Evolutionary conservation across 2,113 vertebrate genomes (phyloP).

Genomic region (Oncorhynchus kisutch): DNA sequence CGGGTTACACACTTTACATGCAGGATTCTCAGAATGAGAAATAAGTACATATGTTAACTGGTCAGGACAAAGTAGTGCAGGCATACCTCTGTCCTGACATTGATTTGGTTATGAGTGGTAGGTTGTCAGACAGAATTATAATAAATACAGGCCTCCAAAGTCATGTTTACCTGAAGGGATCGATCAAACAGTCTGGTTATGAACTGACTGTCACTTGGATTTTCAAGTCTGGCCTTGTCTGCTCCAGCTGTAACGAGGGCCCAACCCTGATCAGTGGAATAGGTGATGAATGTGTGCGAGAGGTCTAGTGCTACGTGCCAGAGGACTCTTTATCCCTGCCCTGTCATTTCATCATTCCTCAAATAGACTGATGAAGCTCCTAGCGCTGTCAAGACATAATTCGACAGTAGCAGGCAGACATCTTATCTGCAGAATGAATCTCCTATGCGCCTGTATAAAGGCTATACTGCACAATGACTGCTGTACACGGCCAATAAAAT

Average conservation of each 20-base stretch:
- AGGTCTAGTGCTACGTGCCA: conserved; percentile 35
- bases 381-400: background rate
- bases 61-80: too few relatives aligned
- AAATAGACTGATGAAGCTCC: background rate
- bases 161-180: background rate
- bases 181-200: background rate
- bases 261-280: conserved; percentile 20
- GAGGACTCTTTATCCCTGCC: conserved; percentile 12
- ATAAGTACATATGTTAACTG: background rate
- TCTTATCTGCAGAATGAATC: conserved; percentile 17
- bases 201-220: background rate
- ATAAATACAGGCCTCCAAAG: background rate
- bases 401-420: background rate
- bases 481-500: too few relatives aligned
- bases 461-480: background rate
- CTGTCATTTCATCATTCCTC: conserved; percentile 15
- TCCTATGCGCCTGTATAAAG: background rate
- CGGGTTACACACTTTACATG: background rate
- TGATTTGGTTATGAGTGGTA: background rate
- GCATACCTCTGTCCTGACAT: background rate
- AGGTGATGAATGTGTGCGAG: conserved; percentile 34
- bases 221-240: conserved; percentile 53
- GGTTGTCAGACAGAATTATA: background rate
- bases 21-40: background rate
- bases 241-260: conserved; percentile 23